Percentiles rank a stretch among this genome's conserved stretches.
phyloP scores from a whole-genome alignment of 2,113 vertebrate genomes.

The Bambusicola thoracicus region DNA sequence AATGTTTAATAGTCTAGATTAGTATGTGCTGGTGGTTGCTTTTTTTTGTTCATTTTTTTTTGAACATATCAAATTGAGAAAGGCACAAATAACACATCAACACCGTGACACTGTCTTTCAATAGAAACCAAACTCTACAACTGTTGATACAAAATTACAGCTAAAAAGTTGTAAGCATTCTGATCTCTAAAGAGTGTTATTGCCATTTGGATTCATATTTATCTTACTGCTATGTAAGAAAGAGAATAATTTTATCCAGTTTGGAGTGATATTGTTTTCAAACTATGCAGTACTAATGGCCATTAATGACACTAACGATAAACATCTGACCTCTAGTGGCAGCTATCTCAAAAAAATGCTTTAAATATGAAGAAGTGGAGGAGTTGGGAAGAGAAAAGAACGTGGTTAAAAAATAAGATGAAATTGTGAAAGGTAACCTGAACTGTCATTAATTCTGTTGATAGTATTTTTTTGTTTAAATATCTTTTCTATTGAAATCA shows the following conservation, averaged over 20 bases:
- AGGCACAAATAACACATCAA: neutral
- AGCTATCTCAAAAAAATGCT: neutral
- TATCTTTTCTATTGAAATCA: neutral
- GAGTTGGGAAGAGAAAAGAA: neutral
- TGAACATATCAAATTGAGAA: neutral
- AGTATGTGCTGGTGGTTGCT: neutral
- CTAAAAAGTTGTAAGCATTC: neutral
- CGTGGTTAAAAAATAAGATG: neutral
- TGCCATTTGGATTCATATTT: neutral
- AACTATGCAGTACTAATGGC: neutral
- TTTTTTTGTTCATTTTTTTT: neutral
- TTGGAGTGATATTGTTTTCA: neutral
- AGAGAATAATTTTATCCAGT: neutral
- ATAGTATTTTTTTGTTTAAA: neutral
- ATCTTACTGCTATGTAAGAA: neutral
- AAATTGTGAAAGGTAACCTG: neutral
- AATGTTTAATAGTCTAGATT: neutral
- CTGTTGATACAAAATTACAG: fast-evolving
- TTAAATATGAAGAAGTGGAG: neutral
- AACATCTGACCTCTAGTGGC: constrained; percentile 67
- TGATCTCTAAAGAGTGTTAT: neutral
- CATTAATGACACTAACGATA: neutral
- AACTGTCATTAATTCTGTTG: neutral
- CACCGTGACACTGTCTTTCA: neutral
- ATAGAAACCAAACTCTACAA: neutral